These are phyloP conservation scores for Mizuhopecten yessoensis DNA, from an alignment of 1,140 invertebrate species.

Conservation along the genomic window DNA sequence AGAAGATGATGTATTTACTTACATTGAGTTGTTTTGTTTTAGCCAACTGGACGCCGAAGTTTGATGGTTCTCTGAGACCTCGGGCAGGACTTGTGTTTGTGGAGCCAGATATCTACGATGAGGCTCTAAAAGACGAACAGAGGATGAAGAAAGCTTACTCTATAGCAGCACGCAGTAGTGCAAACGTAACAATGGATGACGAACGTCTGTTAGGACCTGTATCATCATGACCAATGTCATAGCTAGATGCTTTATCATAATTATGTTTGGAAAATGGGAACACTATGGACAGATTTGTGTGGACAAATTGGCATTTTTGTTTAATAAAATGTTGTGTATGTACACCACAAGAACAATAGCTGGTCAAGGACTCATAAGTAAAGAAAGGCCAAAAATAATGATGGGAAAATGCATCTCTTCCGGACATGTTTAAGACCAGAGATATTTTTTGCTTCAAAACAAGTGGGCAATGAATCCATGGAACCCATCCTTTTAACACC, in stretches of 20 bases:
- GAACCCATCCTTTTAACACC: not conserved
- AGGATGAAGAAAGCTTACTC: slow-evolving; percentile 31
- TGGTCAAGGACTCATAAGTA: not conserved
- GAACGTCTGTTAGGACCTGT: not conserved
- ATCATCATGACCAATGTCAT: not conserved
- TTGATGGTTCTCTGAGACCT: slow-evolving; percentile 62
- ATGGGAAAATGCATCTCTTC: not conserved
- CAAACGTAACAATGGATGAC: slow-evolving; percentile 1
- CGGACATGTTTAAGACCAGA: not conserved
- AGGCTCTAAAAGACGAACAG: slow-evolving; percentile 58
- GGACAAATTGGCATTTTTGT: not conserved
- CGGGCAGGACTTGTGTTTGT: slow-evolving; percentile 61
- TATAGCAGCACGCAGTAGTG: slow-evolving; percentile 28
- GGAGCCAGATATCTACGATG: slow-evolving; percentile 59
- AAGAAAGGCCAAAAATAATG: not conserved
- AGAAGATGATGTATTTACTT: not conserved
- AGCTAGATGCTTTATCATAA: not conserved
- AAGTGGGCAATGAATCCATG: not conserved
- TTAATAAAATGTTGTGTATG: not conserved
- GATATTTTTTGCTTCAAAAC: not conserved
- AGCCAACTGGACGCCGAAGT: slow-evolving; percentile 67
- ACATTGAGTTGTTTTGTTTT: slow-evolving; percentile 44
- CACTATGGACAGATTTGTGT: not conserved
- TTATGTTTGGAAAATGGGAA: too few species aligned
- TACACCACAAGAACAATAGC: not conserved